These are phyloP conservation scores for Alitta virens DNA, from an alignment of 2,888 invertebrate species.

Conservation along the genomic window DNA sequence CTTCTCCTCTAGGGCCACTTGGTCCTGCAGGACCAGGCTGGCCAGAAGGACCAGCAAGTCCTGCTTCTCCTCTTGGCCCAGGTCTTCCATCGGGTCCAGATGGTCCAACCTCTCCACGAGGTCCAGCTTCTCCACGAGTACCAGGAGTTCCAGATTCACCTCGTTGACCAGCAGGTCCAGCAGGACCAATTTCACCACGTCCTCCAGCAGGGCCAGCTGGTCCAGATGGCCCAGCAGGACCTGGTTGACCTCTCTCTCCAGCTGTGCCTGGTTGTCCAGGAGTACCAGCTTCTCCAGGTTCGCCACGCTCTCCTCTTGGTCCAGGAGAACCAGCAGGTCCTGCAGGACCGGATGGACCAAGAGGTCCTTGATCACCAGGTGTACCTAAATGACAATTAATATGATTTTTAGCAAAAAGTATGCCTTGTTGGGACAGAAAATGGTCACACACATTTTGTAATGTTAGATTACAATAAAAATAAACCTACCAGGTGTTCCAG, in stretches of 20 bases:
- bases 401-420: conserved; percentile 8
- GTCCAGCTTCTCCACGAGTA: conserved; percentile 12
- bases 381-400: too few relatives aligned
- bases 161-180: conserved; percentile 9
- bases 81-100: background rate
- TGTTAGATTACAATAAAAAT: background rate
- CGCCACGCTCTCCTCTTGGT: conserved; percentile 5
- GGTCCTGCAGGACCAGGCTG: conserved; percentile 11
- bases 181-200: conserved; percentile 4
- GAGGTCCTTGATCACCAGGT: background rate
- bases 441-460: too few relatives aligned
- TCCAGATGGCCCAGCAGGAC: conserved; percentile 17
- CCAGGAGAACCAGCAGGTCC: background rate
- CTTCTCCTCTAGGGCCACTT: conserved; percentile 21
- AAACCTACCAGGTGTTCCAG: background rate
- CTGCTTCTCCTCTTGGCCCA: background rate
- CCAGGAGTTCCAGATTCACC: conserved; percentile 6
- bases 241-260: conserved; percentile 20
- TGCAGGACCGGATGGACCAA: conserved; percentile 20
- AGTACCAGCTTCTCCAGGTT: conserved; percentile 20
- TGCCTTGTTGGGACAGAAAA: too few relatives aligned
- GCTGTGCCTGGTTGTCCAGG: background rate
- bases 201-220: background rate
- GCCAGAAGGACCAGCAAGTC: conserved; percentile 6
- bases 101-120: background rate